Conservation (phyloP, 2,113 vertebrate species). For the Psettodes erumei region DNA sequence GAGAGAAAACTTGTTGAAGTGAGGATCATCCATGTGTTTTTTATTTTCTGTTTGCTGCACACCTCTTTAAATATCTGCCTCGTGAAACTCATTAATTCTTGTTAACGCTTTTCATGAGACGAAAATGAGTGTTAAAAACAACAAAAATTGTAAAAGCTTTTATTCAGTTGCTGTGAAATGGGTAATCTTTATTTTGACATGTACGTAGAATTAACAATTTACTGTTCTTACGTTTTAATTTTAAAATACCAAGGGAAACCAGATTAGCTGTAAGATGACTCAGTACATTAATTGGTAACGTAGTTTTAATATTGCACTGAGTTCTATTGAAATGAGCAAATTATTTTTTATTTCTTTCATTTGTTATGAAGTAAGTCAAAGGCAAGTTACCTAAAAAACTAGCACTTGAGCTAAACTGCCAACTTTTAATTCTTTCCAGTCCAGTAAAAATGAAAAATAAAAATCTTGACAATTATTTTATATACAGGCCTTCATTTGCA, state of each 20-base stretch:
- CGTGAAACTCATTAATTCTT: background rate
- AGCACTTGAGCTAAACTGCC: too few relatives aligned
- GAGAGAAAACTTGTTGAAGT: constrained; percentile 32
- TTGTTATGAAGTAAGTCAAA: too few relatives aligned
- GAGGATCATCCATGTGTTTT: background rate
- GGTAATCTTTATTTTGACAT: background rate
- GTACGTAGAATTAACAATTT: background rate
- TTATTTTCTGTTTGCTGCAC: too few relatives aligned
- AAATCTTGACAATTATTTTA: too few relatives aligned
- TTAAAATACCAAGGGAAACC: background rate
- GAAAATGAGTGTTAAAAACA: background rate
- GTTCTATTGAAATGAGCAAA: too few relatives aligned
- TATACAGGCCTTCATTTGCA: too few relatives aligned
- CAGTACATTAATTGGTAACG: background rate
- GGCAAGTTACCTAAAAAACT: too few relatives aligned
- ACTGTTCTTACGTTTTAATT: background rate
- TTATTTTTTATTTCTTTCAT: too few relatives aligned
- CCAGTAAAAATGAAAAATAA: too few relatives aligned
- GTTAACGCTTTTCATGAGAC: background rate
- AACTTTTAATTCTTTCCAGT: too few relatives aligned
- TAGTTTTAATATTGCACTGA: background rate
- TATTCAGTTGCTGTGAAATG: background rate
- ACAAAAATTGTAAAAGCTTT: background rate
- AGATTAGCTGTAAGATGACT: too few relatives aligned
- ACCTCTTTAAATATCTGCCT: too few relatives aligned